Evolutionary conservation across 2,888 invertebrate genomes (phyloP).

Genomic region (Aquatica leii): DNA sequence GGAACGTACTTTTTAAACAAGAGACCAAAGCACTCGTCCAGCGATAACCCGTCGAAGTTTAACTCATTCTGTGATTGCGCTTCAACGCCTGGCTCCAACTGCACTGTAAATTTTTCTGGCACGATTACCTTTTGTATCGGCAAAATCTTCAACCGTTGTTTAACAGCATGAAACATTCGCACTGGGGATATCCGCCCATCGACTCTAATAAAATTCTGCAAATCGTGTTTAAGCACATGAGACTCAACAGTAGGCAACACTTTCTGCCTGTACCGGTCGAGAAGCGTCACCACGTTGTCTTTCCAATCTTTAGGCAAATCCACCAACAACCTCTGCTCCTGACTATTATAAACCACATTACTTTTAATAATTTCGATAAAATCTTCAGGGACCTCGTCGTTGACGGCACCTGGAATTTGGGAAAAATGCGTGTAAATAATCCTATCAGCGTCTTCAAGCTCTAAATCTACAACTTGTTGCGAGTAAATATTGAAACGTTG

Average conservation of each 20-base stretch:
- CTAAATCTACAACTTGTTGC: conserved; percentile 49
- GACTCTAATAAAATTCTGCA: conserved; percentile 66
- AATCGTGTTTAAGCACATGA: conserved; percentile 64
- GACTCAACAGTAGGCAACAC: conserved; percentile 63
- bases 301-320: conserved; percentile 62
- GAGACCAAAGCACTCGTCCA: conserved; percentile 54
- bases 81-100: conserved; percentile 35
- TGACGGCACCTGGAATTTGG: conserved; percentile 47
- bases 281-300: conserved; percentile 60
- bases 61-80: conserved; percentile 43
- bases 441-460: conserved; percentile 46
- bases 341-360: conserved; percentile 37
- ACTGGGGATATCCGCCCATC: conserved; percentile 64
- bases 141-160: conserved; percentile 58
- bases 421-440: conserved; percentile 59
- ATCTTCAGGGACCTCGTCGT: conserved; percentile 51
- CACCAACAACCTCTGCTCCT: conserved; percentile 61
- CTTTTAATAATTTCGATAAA: conserved; percentile 44
- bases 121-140: conserved; percentile 55
- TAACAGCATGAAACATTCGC: conserved; percentile 64
- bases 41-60: conserved; percentile 43
- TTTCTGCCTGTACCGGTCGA: conserved; percentile 63
- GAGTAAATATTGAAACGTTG: conserved; percentile 53
- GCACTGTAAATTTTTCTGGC: conserved; percentile 50
- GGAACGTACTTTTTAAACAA: conserved; percentile 50